These are phyloP conservation scores for Doryteuthis pealeii DNA, from an alignment of 1,140 invertebrate species.

Conservation along the genomic window DNA sequence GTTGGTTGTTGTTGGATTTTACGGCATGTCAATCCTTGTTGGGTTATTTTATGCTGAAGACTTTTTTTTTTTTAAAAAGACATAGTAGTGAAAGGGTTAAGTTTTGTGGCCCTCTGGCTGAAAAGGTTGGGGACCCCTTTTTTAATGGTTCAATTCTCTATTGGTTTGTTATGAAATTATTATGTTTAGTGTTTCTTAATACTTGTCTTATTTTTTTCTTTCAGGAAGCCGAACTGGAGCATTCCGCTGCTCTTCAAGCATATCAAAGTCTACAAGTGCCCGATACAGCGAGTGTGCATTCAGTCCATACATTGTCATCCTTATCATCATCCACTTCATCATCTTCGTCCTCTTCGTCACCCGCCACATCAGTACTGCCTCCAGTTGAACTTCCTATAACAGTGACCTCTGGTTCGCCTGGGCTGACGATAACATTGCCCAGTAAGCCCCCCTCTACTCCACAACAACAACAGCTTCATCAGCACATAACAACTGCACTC, in stretches of 20 bases:
- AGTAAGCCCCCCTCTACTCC: neutral
- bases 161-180: too few species aligned
- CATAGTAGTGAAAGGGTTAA: too few species aligned
- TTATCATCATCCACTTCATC: neutral
- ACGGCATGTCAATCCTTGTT: too few species aligned
- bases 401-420: neutral
- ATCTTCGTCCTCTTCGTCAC: neutral
- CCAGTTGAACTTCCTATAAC: neutral
- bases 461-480: neutral
- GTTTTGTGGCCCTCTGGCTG: too few species aligned
- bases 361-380: neutral
- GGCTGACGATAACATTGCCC: neutral
- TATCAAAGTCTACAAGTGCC: neutral
- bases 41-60: too few species aligned
- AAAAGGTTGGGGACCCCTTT: too few species aligned
- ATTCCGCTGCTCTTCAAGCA: neutral
- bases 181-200: too few species aligned
- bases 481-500: neutral
- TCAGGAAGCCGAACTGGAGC: constrained; percentile 7
- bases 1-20: too few species aligned
- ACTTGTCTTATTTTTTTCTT: neutral
- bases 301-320: neutral
- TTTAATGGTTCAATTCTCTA: too few species aligned
- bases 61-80: too few species aligned
- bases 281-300: neutral